Percentiles rank a stretch among this genome's conserved stretches.
These are phyloP conservation scores for Amphimedon queenslandica DNA, from an alignment of 37 sponge, comb jelly and placozoan genomes.

Conservation along the genomic window DNA sequence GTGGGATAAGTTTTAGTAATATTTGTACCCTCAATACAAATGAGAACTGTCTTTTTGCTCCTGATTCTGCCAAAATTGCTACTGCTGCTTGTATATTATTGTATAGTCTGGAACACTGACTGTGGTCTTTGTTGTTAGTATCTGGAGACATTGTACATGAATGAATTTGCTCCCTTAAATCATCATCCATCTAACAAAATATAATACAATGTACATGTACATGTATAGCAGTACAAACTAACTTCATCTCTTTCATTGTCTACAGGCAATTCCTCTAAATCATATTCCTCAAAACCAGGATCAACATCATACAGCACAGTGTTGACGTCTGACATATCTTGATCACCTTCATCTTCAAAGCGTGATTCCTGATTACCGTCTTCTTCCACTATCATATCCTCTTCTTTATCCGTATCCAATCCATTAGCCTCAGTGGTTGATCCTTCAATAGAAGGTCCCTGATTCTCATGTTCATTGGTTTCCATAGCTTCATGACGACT, in stretches of 20 bases:
- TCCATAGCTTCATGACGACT: neutral
- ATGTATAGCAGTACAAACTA: no score
- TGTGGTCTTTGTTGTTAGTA: neutral
- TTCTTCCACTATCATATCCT: neutral
- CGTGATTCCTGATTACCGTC: no score
- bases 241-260: neutral
- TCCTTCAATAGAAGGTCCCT: no score
- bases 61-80: constrained; percentile 17
- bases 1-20: constrained; percentile 33
- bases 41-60: constrained; percentile 13
- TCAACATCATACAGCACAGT: no score
- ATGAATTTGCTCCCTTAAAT: no score
- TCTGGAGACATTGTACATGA: no score
- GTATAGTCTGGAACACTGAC: constrained; percentile 19
- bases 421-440: no score
- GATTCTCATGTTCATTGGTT: neutral
- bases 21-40: constrained; percentile 18
- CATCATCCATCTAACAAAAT: no score
- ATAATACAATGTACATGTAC: no score
- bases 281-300: constrained; percentile 2
- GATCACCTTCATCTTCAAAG: no score
- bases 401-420: neutral
- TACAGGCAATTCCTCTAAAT: neutral
- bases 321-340: no score
- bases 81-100: constrained; percentile 55